These are phyloP conservation scores for Eurypyga helias DNA, from an alignment of 2,113 vertebrate genomes.

Conservation along the genomic window DNA sequence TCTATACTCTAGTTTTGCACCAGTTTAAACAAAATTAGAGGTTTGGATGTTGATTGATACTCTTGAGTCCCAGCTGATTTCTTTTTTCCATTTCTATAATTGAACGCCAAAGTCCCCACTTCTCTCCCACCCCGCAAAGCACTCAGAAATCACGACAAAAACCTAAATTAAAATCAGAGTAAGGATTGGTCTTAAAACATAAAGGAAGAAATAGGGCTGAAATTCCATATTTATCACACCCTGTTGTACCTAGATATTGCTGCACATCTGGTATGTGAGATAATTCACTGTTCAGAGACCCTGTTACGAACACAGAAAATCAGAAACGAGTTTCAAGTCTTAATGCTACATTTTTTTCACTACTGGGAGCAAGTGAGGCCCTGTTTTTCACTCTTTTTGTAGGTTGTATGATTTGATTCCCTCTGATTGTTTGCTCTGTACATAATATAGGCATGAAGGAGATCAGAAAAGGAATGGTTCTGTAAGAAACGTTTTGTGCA, in stretches of 20 bases:
- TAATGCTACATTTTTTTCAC: slow-evolving; percentile 45
- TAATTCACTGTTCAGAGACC: slow-evolving; percentile 49
- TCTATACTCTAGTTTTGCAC: background rate
- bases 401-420: slow-evolving; percentile 63
- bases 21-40: slow-evolving; percentile 10
- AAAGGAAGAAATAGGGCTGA: slow-evolving; percentile 36
- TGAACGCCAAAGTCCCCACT: background rate
- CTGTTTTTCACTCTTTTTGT: background rate
- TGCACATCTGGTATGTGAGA: slow-evolving; percentile 23
- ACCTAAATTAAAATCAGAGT: background rate
- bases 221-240: background rate
- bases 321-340: slow-evolving; percentile 29
- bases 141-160: background rate
- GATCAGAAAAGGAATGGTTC: slow-evolving; percentile 13
- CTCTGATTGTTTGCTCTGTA: slow-evolving; percentile 47
- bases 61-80: background rate
- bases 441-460: slow-evolving; percentile 41
- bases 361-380: slow-evolving; percentile 48
- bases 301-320: background rate
- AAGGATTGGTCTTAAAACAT: slow-evolving; percentile 21
- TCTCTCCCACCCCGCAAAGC: background rate
- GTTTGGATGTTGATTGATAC: slow-evolving; percentile 6
- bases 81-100: background rate
- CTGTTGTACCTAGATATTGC: slow-evolving; percentile 36
- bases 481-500: slow-evolving; percentile 43